phyloP scores from a whole-genome alignment of 2,797 vertebrate genomes.

The Emys orbicularis region DNA sequence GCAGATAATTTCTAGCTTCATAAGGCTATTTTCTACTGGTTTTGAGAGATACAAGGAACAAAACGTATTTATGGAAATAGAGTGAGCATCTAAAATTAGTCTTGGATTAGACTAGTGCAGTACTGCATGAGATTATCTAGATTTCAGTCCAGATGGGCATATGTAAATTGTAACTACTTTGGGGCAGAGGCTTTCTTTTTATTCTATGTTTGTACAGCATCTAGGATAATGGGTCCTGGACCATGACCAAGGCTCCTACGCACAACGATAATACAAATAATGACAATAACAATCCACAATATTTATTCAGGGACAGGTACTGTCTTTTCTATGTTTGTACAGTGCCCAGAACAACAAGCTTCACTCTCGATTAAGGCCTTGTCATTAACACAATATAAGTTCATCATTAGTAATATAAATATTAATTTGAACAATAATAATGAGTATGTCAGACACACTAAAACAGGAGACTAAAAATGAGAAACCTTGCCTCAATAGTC shows the following conservation, averaged over 20 bases:
- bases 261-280: too few species aligned
- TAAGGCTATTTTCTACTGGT: neutral
- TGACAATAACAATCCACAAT: neutral
- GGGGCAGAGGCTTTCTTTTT: too few species aligned
- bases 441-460: neutral
- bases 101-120: neutral
- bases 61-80: neutral
- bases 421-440: neutral
- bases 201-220: too few species aligned
- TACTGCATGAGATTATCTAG: neutral
- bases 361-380: neutral
- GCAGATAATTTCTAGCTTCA: neutral
- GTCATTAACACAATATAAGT: neutral
- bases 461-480: neutral
- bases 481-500: neutral
- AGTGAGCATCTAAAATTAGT: neutral
- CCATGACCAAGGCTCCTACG: too few species aligned
- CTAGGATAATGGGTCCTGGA: too few species aligned
- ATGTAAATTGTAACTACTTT: too few species aligned
- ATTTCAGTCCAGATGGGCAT: neutral
- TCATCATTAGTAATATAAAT: neutral
- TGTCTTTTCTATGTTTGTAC: neutral
- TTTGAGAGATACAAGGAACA: neutral
- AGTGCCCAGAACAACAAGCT: neutral
- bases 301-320: neutral